These are phyloP conservation scores for Okamejei kenojei DNA, from an alignment of 2,797 vertebrate species.

Conservation along the genomic window DNA sequence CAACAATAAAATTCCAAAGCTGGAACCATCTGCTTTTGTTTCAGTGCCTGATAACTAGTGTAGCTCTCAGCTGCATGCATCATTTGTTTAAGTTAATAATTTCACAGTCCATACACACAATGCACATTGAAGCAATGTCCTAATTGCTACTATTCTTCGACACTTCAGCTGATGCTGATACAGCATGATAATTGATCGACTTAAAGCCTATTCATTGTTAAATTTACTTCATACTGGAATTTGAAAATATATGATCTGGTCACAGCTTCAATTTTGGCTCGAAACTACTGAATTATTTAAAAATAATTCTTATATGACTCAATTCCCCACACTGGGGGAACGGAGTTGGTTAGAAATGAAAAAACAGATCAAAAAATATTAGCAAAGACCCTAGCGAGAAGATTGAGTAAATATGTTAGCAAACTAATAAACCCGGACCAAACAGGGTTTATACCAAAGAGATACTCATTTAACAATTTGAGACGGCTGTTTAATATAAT, in stretches of 20 bases:
- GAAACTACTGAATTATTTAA: conserved; percentile 5
- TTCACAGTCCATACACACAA: background rate
- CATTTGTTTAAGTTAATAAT: background rate
- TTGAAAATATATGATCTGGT: conserved; percentile 11
- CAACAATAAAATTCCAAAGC: background rate
- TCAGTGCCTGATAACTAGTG: background rate
- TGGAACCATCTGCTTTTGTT: background rate
- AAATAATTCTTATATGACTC: too few relatives aligned
- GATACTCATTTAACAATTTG: too few relatives aligned
- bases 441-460: too few relatives aligned
- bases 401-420: too few relatives aligned
- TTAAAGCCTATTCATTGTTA: background rate
- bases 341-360: background rate
- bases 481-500: too few relatives aligned
- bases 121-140: background rate
- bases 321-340: background rate
- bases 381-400: too few relatives aligned
- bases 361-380: too few relatives aligned
- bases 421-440: too few relatives aligned
- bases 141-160: background rate
- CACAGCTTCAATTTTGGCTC: background rate
- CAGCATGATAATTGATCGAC: too few relatives aligned
- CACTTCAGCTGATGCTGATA: background rate
- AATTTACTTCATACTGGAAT: background rate
- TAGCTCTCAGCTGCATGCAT: background rate